These are phyloP conservation scores for Pterocles burchelli DNA, from an alignment of 2,113 vertebrate species.

Conservation along the genomic window DNA sequence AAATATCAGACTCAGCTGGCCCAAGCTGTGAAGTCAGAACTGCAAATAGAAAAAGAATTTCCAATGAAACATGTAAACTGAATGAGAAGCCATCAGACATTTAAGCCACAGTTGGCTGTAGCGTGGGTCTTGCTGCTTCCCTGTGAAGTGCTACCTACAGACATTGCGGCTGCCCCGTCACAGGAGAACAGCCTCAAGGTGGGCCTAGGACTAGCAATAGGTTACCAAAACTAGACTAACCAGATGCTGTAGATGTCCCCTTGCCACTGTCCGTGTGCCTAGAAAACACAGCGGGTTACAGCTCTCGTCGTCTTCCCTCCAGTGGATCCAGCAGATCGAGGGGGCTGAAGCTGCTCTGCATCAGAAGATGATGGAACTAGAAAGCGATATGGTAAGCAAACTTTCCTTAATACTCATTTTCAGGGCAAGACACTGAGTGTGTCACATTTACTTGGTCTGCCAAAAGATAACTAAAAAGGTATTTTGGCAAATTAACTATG, in stretches of 20 bases:
- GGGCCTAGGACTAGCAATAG: not conserved
- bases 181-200: not conserved
- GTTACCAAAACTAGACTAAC: not conserved
- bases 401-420: not conserved
- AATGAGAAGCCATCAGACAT: not conserved
- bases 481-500: not conserved
- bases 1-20: not conserved
- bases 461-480: not conserved
- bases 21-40: not conserved
- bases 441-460: not conserved
- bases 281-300: not conserved
- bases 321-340: constrained; percentile 99
- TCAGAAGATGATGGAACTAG: constrained; percentile 98
- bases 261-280: not conserved
- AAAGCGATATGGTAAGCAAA: constrained; percentile 93
- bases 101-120: not conserved
- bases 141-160: not conserved
- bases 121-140: not conserved
- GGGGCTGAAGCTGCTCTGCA: constrained; percentile 96
- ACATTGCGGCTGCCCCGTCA: not conserved
- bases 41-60: not conserved
- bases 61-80: not conserved
- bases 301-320: constrained; percentile 55
- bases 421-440: not conserved
- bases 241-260: not conserved